A percentile compares a stretch with the other conserved stretches of the same genome.
These are phyloP conservation scores for Palythoa heliodiscus DNA, from an alignment of 92 coral and sea anemone genomes.

Conservation along the genomic window DNA sequence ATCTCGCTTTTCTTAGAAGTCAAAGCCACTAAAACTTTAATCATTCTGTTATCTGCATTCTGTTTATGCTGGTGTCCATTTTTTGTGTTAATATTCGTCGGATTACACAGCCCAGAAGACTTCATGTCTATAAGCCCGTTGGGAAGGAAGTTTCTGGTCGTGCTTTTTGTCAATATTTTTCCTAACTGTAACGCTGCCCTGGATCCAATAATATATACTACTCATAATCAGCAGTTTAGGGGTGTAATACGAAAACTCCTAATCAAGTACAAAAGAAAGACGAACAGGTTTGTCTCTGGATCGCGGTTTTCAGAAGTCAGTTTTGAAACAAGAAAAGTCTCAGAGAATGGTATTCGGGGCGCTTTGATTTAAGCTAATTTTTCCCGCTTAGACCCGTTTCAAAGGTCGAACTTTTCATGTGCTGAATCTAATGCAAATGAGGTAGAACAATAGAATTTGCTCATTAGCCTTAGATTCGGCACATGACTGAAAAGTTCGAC, in stretches of 20 bases:
- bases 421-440: no score
- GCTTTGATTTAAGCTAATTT: neutral
- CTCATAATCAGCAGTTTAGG: slow-evolving; percentile 81
- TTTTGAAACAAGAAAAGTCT: slow-evolving; percentile 20
- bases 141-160: slow-evolving; percentile 49
- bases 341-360: neutral
- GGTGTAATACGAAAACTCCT: slow-evolving; percentile 64
- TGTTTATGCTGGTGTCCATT: slow-evolving; percentile 91
- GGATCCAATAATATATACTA: slow-evolving; percentile 83
- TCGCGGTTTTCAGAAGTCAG: slow-evolving; percentile 14
- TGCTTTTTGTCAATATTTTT: slow-evolving; percentile 70
- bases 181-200: slow-evolving; percentile 87
- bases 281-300: slow-evolving; percentile 22
- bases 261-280: slow-evolving; percentile 30
- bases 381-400: neutral
- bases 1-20: slow-evolving; percentile 76
- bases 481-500: no score
- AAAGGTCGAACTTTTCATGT: no score
- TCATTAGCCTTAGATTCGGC: no score
- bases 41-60: slow-evolving; percentile 76
- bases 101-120: slow-evolving; percentile 68
- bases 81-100: slow-evolving; percentile 68
- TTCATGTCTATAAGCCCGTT: slow-evolving; percentile 51
- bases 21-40: slow-evolving; percentile 87
- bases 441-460: no score